A percentile compares a stretch with the other conserved stretches of the same genome.
Conservation (phyloP, 2,797 vertebrate genomes). For the Takifugu rubripes region DNA sequence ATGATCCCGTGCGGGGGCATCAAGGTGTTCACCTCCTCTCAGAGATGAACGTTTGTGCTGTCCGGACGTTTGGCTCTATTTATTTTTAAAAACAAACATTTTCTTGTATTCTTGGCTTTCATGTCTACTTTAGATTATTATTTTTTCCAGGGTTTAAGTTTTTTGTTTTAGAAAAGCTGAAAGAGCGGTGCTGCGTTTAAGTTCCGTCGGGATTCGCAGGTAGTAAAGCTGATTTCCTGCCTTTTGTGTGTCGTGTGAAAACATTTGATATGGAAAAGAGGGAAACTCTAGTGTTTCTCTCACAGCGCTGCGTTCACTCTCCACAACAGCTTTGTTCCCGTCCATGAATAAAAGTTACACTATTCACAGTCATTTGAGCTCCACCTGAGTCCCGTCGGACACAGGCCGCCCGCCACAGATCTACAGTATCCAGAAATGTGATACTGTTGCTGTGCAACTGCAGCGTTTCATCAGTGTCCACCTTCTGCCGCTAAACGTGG, state of each 20-base stretch:
- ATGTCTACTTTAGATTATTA: not conserved
- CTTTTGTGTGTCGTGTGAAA: constrained; percentile 32
- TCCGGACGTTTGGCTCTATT: not conserved
- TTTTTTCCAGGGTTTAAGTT: not conserved
- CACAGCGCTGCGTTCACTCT: constrained; percentile 14
- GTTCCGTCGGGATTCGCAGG: constrained; percentile 25
- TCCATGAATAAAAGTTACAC: not conserved
- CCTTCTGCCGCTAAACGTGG: too few species aligned
- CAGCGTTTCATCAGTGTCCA: too few species aligned
- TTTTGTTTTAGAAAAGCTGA: not conserved
- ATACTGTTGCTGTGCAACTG: too few species aligned
- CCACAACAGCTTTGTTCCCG: constrained; percentile 15
- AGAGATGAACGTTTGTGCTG: too few species aligned
- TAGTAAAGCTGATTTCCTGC: constrained; percentile 41
- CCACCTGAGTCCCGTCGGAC: not conserved
- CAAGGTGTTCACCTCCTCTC: too few species aligned
- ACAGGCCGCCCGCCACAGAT: too few species aligned
- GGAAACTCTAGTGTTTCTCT: constrained; percentile 1
- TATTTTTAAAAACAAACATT: not conserved
- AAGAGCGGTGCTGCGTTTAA: not conserved
- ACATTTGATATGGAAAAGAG: constrained; percentile 48
- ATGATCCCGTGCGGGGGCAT: too few species aligned
- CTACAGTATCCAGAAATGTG: too few species aligned
- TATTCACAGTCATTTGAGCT: not conserved
- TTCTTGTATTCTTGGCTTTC: not conserved